Evolutionary conservation across 2,113 vertebrate species (phyloP).

Genomic region (Oreamnos americanus): DNA sequence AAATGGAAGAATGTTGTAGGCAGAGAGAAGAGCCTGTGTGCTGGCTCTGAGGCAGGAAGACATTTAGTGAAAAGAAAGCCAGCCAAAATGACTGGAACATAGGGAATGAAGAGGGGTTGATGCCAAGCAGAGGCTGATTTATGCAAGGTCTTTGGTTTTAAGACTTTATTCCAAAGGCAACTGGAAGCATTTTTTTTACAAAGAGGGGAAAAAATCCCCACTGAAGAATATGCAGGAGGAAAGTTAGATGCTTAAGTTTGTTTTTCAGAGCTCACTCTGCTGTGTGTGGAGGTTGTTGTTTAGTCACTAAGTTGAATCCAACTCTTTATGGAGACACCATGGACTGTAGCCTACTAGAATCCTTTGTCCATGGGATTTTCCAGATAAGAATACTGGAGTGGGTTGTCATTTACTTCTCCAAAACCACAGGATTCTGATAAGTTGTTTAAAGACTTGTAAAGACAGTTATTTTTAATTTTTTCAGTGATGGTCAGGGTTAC

Average conservation of each 20-base stretch:
- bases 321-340: background rate
- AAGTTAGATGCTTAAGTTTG: background rate
- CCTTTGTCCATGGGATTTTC: background rate
- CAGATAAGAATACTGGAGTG: background rate
- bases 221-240: background rate
- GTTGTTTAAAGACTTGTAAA: background rate
- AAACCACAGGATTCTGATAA: background rate
- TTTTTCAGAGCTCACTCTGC: background rate
- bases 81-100: background rate
- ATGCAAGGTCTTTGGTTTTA: background rate
- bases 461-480: background rate
- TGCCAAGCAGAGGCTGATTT: background rate
- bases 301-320: background rate
- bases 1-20: background rate
- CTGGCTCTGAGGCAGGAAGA: background rate
- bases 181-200: background rate
- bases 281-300: background rate
- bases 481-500: background rate
- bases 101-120: background rate
- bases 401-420: background rate
- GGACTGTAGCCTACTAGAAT: background rate
- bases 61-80: background rate
- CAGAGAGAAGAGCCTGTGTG: background rate
- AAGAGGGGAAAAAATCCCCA: background rate
- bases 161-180: background rate